Base-by-base conservation (phyloP, 2,113 vertebrate species). In the Coracopsis vasa region DNA sequence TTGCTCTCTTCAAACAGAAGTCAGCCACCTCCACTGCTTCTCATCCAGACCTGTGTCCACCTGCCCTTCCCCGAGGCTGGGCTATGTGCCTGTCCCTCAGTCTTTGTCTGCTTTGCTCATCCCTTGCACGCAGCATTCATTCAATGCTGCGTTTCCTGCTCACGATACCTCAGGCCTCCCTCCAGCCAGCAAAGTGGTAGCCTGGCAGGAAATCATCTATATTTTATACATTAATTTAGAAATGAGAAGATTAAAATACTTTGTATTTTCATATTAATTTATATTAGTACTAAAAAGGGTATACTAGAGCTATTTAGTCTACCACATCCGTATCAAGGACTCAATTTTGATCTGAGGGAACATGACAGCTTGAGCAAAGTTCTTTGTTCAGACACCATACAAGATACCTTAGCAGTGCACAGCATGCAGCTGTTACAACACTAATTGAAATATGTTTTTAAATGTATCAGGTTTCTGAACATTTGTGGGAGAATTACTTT, bases 381-480 rank as follows among this genome's bases (percentile, higher is more conserved):
- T 96, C 94, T 96, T 96, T 96, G 92, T 94, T 96, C 92, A 92
- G 72, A 37, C 86, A 96, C 94, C 75, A 51, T 80, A 79, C 41
- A 94, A 81, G 86, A 87, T 96, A 97, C 95, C 94, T 96, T 78
- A 82, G 78, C 86, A 78, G 77, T 3, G 37, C 37, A 7, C 75
- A 67, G 81, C 8, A 9, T 50, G 80, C 93, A 97, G 94, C 97
- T 97, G 95, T 97, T 97, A 90, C 84, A 95, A 95, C 94, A 91
- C 90, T 95, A 96, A 96, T 97, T 94, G 92, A 95, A 96, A 97
- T 87, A 97, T 94, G 94, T 95, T 97, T 96, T 94, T n/a, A 92
- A 92, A 97, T 48, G 85, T 91, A 96, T 96, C 54, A 0, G 74
- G 80, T 97, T 96, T 91, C 95, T 0, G 66, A 81, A 91, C 78